A percentile compares a stretch with the other conserved stretches of the same genome.
These are phyloP conservation scores for Boulengeromyrus knoepffleri DNA, from an alignment of 2,113 vertebrate species.

Conservation along the genomic window DNA sequence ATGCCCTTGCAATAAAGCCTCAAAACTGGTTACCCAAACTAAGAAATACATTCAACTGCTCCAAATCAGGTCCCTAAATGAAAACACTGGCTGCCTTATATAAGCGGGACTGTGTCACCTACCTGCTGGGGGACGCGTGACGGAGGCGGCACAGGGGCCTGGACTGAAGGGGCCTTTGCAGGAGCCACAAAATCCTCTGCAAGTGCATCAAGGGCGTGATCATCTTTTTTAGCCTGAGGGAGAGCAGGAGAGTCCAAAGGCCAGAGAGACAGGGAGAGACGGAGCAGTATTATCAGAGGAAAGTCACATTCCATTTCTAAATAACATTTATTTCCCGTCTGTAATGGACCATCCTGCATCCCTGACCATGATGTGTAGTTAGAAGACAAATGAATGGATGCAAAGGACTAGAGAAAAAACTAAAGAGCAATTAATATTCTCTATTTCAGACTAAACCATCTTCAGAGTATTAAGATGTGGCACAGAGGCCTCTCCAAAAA, in stretches of 20 bases:
- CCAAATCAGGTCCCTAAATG: not conserved
- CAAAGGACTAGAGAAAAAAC: not conserved
- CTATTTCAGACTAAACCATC: not conserved
- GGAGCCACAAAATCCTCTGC: constrained; percentile 31
- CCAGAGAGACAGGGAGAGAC: not conserved
- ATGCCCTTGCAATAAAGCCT: too few species aligned
- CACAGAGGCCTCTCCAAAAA: not conserved
- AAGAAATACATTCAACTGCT: not conserved
- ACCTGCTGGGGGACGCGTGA: not conserved
- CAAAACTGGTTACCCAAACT: not conserved
- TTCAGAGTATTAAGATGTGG: not conserved
- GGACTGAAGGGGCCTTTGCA: constrained; percentile 6
- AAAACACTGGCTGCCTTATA: not conserved
- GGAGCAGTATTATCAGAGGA: not conserved
- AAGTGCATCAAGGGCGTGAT: constrained; percentile 27
- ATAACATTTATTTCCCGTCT: not conserved
- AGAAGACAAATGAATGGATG: not conserved
- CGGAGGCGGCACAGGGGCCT: constrained; percentile 18
- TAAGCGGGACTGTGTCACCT: not conserved
- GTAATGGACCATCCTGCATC: not conserved
- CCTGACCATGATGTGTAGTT: not conserved
- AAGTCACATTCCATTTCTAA: not conserved
- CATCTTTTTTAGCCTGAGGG: constrained; percentile 22
- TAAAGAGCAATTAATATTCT: not conserved
- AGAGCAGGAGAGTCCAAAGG: not conserved